These are phyloP conservation scores for Zygaena filipendulae DNA, from an alignment of 2,888 invertebrate genomes.

Conservation along the genomic window DNA sequence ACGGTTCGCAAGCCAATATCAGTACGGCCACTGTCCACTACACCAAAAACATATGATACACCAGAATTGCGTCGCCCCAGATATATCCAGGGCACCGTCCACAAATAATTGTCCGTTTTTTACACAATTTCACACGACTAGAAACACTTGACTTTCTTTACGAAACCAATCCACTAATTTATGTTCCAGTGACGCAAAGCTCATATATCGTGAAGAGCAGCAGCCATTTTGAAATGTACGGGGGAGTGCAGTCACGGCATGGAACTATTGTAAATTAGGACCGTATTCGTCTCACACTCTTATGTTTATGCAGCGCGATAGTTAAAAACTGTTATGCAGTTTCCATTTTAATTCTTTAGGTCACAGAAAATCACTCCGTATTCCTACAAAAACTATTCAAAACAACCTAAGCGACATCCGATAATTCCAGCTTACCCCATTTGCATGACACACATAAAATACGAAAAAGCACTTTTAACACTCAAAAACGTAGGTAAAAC, in stretches of 20 bases:
- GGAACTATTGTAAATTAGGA: slow-evolving; percentile 62
- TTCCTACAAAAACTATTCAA: slow-evolving; percentile 64
- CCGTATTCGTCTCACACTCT: slow-evolving; percentile 35
- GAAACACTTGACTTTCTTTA: slow-evolving; percentile 45
- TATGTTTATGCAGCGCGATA: slow-evolving; percentile 32
- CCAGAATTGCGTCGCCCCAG: slow-evolving; percentile 48
- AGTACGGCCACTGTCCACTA: slow-evolving; percentile 62
- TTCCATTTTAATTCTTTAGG: slow-evolving; percentile 54
- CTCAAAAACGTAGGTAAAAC: slow-evolving; percentile 64
- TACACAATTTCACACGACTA: slow-evolving; percentile 46
- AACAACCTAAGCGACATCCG: slow-evolving; percentile 70
- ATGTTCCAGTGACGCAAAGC: slow-evolving; percentile 71
- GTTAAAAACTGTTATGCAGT: slow-evolving; percentile 47
- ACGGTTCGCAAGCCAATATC: slow-evolving; percentile 64
- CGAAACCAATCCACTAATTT: slow-evolving; percentile 57
- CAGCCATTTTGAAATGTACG: slow-evolving; percentile 72
- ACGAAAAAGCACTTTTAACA: slow-evolving; percentile 67
- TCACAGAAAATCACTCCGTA: slow-evolving; percentile 60
- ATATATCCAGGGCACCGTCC: slow-evolving; percentile 38
- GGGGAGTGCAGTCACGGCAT: slow-evolving; percentile 69
- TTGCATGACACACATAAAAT: slow-evolving; percentile 80
- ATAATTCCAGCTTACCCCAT: slow-evolving; percentile 76
- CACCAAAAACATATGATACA: slow-evolving; percentile 67
- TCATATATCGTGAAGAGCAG: slow-evolving; percentile 69
- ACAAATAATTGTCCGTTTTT: slow-evolving; percentile 42